phyloP scores from a whole-genome alignment of 2,797 vertebrate species.

The Phalanger gymnotis region DNA sequence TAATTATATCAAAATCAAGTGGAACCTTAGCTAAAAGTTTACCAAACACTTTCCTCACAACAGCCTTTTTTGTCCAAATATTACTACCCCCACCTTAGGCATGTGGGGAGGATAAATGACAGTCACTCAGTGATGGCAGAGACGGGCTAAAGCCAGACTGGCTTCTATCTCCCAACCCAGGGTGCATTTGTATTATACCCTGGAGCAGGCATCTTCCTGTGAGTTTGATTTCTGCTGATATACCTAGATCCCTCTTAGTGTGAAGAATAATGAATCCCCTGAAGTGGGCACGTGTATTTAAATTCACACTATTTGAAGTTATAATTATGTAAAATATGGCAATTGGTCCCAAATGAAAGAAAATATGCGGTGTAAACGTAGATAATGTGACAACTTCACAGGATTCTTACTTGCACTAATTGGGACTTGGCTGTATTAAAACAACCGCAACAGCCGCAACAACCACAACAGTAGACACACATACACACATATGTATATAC shows the following conservation, averaged over 20 bases:
- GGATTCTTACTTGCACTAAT: background rate
- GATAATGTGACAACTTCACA: background rate
- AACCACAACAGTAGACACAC: background rate
- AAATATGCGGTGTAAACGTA: background rate
- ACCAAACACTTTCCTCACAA: background rate
- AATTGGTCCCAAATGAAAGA: background rate
- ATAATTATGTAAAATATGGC: background rate
- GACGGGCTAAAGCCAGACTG: background rate
- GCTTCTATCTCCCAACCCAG: background rate
- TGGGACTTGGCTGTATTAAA: background rate
- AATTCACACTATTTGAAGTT: background rate
- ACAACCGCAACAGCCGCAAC: background rate
- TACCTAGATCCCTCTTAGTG: background rate
- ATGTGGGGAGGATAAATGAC: background rate
- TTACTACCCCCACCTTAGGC: too few species aligned
- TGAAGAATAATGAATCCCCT: background rate
- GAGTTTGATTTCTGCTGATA: background rate
- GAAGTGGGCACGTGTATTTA: background rate
- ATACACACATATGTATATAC: too few species aligned
- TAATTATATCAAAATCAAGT: background rate
- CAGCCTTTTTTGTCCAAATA: background rate
- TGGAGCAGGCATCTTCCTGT: background rate
- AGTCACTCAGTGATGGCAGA: background rate
- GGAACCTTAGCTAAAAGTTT: background rate
- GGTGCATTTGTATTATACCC: background rate